phyloP scores from a whole-genome alignment of 2,797 vertebrate species.

The Enteromius viviparus region DNA sequence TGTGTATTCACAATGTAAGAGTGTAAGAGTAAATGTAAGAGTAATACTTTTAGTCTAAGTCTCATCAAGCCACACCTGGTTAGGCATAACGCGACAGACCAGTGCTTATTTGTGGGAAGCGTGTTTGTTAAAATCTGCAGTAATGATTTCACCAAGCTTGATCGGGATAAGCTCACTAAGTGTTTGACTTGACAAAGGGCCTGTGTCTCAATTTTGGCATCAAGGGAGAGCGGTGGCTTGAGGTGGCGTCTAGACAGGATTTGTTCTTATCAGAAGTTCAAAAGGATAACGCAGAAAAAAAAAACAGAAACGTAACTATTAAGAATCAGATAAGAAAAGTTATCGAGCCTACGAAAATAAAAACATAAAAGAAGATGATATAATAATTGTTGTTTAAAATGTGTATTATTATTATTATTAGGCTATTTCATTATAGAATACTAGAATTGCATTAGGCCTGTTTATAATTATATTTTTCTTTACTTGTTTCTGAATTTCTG shows the following conservation, averaged over 20 bases:
- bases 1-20: too few relatives aligned
- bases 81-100: not conserved
- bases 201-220: slow-evolving; percentile 29
- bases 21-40: too few relatives aligned
- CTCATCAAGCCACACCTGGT: not conserved
- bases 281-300: slow-evolving; percentile 55
- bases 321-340: not conserved
- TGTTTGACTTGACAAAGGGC: slow-evolving; percentile 28
- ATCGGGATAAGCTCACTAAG: slow-evolving; percentile 24
- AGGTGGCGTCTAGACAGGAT: slow-evolving; percentile 73
- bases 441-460: not conserved
- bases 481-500: not conserved
- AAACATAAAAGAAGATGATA: not conserved
- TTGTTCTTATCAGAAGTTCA: slow-evolving; percentile 69
- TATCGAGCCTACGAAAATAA: not conserved
- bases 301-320: slow-evolving; percentile 20
- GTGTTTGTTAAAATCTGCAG: not conserved
- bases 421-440: not conserved
- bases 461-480: too few relatives aligned
- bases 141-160: slow-evolving; percentile 22
- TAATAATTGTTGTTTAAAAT: not conserved
- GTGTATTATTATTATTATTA: too few relatives aligned
- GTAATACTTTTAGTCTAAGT: not conserved
- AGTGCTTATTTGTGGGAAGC: slow-evolving; percentile 9
- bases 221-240: slow-evolving; percentile 46